Base-by-base conservation (phyloP, 2,888 invertebrate species). In the Amiota minor region DNA sequence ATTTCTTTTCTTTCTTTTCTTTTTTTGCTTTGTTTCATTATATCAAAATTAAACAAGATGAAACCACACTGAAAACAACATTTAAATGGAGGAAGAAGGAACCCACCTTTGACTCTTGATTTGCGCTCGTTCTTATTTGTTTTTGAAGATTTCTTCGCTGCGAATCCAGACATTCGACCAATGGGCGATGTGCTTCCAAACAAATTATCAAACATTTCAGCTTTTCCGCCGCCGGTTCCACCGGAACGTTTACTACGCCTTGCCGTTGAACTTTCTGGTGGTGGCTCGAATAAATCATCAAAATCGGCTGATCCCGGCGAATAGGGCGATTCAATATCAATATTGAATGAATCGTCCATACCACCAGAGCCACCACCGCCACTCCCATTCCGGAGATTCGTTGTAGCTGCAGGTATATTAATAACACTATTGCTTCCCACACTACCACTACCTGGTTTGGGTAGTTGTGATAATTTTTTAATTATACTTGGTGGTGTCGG, bases 261-360 rank as follows among this genome's bases (percentile, higher is more conserved):
- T 45, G 73, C 76, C n/a, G 72, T n/a, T 18, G 73, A 61, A n/a
- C 76, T 81, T 68, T 89, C 89, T 72, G 86, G 84, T 12, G 95
- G 96, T 70, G 96, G 96, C 89, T 95, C 94, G 90, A 96, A 96
- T 78, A 96, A 91, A 88, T 96, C 96, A 82, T 96, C 96, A 87
- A 95, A 96, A 89, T 96, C 95, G 83, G 94, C 95, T n/a, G 96
- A 95, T 64, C 95, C 96, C 0, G 96, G 96, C 68, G 96, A 96
- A 90, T 97, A 96, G 0, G 97, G 97, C 23, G 96, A 96, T 79
- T 94, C 94, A 87, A 94, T 92, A 14, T 95, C 95, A 89, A 93
- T 92, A 10, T 83, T 78, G 78, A 92, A 92, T 11, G 86, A 80
- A 67, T 92, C 91, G 79, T 93, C 94, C 55, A 91, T 90, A 0